These are phyloP conservation scores for Zelostemma sp. DNA, from an alignment of 1,140 invertebrate species.

Conservation along the genomic window DNA sequence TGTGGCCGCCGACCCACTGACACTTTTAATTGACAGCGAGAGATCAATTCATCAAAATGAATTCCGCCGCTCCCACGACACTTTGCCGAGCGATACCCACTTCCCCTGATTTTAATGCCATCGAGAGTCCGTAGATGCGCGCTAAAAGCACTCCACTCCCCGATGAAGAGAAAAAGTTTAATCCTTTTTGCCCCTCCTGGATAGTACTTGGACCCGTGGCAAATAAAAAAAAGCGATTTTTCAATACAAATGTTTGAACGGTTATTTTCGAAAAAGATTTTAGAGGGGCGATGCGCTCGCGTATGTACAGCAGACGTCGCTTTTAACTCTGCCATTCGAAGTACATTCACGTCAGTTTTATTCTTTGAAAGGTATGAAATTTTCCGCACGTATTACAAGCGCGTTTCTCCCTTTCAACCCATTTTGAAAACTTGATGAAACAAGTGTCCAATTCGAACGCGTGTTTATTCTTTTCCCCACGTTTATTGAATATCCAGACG, in stretches of 20 bases:
- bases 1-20: conserved; percentile 26
- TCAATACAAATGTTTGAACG: too few relatives aligned
- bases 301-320: conserved; percentile 10
- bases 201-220: too few relatives aligned
- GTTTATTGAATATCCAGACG: too few relatives aligned
- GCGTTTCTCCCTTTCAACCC: conserved; percentile 15
- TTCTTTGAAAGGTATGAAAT: conserved; percentile 20
- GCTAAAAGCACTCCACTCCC: too few relatives aligned
- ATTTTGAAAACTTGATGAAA: conserved; percentile 22
- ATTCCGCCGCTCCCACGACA: conserved; percentile 23
- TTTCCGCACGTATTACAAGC: conserved; percentile 16
- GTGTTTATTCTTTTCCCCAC: too few relatives aligned
- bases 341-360: conserved; percentile 31
- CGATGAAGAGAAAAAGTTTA: too few relatives aligned
- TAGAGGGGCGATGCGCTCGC: too few relatives aligned
- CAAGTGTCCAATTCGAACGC: conserved; percentile 13
- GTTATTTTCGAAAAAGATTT: too few relatives aligned
- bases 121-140: too few relatives aligned
- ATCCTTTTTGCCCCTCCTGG: too few relatives aligned
- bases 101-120: conserved; percentile 7
- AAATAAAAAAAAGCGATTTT: too few relatives aligned
- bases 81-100: conserved; percentile 12
- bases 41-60: conserved; percentile 39
- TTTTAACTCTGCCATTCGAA: conserved; percentile 20
- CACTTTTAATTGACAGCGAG: conserved; percentile 40